phyloP scores from a whole-genome alignment of 2,113 vertebrate species.

The Prunella himalayana region DNA sequence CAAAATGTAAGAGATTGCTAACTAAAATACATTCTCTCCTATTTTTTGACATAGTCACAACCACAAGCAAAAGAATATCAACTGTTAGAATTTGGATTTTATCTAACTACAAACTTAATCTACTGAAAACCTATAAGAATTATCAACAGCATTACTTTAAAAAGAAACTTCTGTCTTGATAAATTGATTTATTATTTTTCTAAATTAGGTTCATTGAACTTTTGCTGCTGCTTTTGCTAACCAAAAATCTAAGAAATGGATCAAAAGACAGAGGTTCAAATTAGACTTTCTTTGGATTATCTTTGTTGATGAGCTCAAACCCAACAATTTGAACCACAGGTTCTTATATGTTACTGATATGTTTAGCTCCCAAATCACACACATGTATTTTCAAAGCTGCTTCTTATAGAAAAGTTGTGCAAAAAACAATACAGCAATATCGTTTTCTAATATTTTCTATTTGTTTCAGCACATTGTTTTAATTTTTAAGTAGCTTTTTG shows the following conservation, averaged over 20 bases:
- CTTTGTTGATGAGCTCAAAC: not conserved
- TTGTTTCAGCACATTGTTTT: not conserved
- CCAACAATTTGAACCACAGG: not conserved
- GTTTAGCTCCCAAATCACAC: not conserved
- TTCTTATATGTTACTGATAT: not conserved
- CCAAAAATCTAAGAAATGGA: not conserved
- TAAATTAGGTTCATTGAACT: not conserved
- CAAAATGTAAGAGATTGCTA: not conserved
- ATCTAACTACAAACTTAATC: not conserved
- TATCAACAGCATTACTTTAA: not conserved
- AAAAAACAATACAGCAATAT: not conserved
- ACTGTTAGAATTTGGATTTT: not conserved
- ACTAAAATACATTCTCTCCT: not conserved
- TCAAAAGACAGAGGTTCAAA: not conserved
- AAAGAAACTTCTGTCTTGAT: not conserved
- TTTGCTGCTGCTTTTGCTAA: not conserved
- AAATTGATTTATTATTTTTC: not conserved
- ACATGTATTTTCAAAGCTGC: not conserved
- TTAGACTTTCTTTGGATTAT: not conserved
- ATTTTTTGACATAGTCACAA: not conserved
- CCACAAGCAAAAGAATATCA: not conserved
- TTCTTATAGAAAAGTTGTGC: not conserved
- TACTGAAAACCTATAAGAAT: not conserved
- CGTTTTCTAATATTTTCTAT: not conserved
- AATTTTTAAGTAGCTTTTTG: not conserved